Evolutionary conservation across 2,113 vertebrate genomes (phyloP).

Genomic region (Syngnathus scovelli): DNA sequence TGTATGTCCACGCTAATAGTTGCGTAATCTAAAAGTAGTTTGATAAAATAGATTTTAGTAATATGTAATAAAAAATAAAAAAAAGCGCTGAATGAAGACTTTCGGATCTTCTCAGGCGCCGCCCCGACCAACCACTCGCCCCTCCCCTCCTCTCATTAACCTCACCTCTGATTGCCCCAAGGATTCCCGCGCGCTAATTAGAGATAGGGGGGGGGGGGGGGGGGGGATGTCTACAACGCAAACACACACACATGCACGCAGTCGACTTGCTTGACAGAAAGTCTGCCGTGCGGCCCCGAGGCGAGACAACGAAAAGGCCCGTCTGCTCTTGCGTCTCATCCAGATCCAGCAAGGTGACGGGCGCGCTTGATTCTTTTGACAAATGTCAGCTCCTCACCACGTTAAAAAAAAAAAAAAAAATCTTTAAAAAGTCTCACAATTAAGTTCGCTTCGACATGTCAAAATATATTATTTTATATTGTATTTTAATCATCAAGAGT

Average conservation of each 20-base stretch:
- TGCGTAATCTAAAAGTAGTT: background rate
- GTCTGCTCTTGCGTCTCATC: constrained; percentile 61
- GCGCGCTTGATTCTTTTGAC: constrained; percentile 56
- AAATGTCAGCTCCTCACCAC: constrained; percentile 36
- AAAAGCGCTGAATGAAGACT: background rate
- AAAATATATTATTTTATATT: background rate
- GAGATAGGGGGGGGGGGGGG: constrained; percentile 50
- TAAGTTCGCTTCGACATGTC: background rate
- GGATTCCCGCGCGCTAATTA: constrained; percentile 71
- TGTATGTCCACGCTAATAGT: background rate
- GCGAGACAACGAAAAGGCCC: constrained; percentile 62
- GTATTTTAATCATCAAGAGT: too few relatives aligned
- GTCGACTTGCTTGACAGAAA: constrained; percentile 54
- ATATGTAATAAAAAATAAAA: background rate
- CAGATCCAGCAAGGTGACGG: constrained; percentile 61
- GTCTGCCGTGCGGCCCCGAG: constrained; percentile 44
- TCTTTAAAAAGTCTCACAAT: background rate
- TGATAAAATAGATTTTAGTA: background rate
- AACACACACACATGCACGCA: constrained; percentile 44
- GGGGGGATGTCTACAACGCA: constrained; percentile 67
- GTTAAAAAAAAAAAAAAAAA: background rate
- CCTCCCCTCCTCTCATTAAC: constrained; percentile 67
- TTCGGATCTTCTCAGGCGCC: constrained; percentile 28
- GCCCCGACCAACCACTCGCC: constrained; percentile 44
- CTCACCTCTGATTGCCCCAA: constrained; percentile 69